Percentiles rank a stretch among this genome's conserved stretches.
Conservation (phyloP, 2,113 vertebrate genomes). For the Heterotis niloticus region DNA sequence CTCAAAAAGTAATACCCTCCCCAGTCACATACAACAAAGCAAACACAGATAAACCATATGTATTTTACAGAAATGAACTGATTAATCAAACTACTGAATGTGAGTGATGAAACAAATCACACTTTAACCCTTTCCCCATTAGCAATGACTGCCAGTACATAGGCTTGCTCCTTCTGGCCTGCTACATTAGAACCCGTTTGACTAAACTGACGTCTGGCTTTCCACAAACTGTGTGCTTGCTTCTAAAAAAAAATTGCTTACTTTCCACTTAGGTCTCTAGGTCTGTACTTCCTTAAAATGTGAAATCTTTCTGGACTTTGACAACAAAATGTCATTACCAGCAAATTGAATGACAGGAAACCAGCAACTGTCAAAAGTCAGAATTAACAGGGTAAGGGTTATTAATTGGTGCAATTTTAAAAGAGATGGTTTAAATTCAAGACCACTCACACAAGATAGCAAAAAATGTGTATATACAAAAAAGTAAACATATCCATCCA, state of each 20-base stretch:
- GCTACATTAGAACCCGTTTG: too few species aligned
- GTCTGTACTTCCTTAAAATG: not conserved
- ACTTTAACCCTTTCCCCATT: conserved; percentile 47
- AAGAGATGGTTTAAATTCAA: conserved; percentile 35
- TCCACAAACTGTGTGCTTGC: too few species aligned
- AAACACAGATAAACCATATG: conserved; percentile 18
- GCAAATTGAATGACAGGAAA: not conserved
- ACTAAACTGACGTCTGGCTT: too few species aligned
- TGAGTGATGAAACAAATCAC: conserved; percentile 31
- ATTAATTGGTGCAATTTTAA: conserved; percentile 30
- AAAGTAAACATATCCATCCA: conserved; percentile 25
- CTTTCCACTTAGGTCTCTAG: not conserved
- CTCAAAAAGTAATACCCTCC: not conserved
- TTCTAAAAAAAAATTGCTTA: not conserved
- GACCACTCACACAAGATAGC: conserved; percentile 36
- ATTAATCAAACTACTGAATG: conserved; percentile 27
- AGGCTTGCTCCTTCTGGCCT: not conserved
- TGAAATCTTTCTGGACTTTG: not conserved
- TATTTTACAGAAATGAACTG: conserved; percentile 21
- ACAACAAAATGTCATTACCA: not conserved
- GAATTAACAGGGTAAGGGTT: conserved; percentile 45
- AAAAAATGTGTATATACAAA: conserved; percentile 29
- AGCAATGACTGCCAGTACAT: conserved; percentile 5
- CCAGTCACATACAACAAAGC: conserved; percentile 17
- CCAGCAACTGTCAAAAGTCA: not conserved